Base-by-base conservation (phyloP, 2,888 invertebrate genomes). In the Macrosiphum euphorbiae region DNA sequence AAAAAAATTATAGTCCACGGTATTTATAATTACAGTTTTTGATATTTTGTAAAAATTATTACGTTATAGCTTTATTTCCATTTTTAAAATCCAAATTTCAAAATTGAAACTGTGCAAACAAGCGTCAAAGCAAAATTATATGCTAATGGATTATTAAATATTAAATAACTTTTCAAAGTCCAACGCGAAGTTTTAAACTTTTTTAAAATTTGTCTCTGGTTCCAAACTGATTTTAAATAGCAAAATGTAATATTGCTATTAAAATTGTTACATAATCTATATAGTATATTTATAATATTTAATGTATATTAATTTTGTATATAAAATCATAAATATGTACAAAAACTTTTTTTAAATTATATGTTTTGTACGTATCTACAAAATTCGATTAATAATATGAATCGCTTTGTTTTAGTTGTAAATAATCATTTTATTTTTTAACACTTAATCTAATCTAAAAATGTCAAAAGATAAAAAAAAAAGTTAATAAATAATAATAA, bases 121-220 rank as follows among this genome's bases (percentile, higher is more conserved):
- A 92, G 92, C 92, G n/a, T 28, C n/a, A 67, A 92, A 92, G 92
- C 92, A 35, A 87, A 61, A 67, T 87, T 28, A 44, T 28, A 61
- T 26, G 24, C 41, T 67, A 92, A 90, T 84, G 78, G 55, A 8
- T 67, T 10, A 67, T 87, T 87, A 50, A 26, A 87, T 35, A 35
- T 50, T 26, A 35, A 87, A 92, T 92, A 47, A 35, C 13, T 92
- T 85, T 47, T 87, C 26, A 24, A 86, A 92, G 28, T 84, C 28
- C 52, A 55, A 84, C 16, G 41, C 41, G 13, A 84, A 55, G 52
- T 84, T 47, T 86, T 44, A 47, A 86, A 61, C 67, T 78, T 16
- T 67, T 78, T 78, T 78, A 1, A n/a, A 55, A 20, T 78, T 78
- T 92, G 3, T 41, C 11, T 50, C 44, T 67, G 55, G 5, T 26